Base-by-base conservation (phyloP, 2,113 vertebrate genomes). In the Lophius piscatorius region DNA sequence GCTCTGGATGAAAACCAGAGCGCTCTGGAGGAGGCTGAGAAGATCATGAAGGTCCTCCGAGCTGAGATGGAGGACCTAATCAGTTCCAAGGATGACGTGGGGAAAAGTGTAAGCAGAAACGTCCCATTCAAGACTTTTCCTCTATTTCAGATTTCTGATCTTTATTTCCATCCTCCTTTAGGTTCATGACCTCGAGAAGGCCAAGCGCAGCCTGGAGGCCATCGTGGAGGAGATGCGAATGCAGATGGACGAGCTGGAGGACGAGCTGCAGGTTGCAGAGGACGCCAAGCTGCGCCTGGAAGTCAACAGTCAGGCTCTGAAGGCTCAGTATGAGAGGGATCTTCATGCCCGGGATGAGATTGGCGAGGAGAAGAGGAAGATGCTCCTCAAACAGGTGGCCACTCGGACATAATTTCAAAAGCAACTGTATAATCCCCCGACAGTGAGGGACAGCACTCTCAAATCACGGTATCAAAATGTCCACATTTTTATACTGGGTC, bases 31-130 rank as follows among this genome's bases (percentile, higher is more conserved):
- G 96, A 98, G 60, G 84, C 94, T 2, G 95, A 97, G 88, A 94
- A 93, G 80, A 86, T 20, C 0, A 92, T 93, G 71, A 98, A 95
- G 79, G 61, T 87, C 45, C 82, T 98, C 57, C 93, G 92, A 49
- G 90, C 86, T 0, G 96, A 98, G 87, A 96, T 98, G 94, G 96
- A 98, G 76, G 94, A 95, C 23, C 92, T 98, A 20, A 91, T 98
- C 81, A 96, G 94, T 92, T 98, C 96, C 83, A 96, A 98, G 88
- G 95, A 98, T 0, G 95, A 97, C 0, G 95, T 96, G 46, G 96
- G 96, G 59, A 97, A 94, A 86, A 96, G 90, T 1, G 96, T 98
- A 89, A 94, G 78, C 20, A 3, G 3, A 49, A 8, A 22, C 11
- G 0, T n/a, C 13, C 74, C 13, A 36, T 14, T 1, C 12, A 2